These are phyloP conservation scores for Scleropages formosus DNA, from an alignment of 2,797 vertebrate species.

Conservation along the genomic window DNA sequence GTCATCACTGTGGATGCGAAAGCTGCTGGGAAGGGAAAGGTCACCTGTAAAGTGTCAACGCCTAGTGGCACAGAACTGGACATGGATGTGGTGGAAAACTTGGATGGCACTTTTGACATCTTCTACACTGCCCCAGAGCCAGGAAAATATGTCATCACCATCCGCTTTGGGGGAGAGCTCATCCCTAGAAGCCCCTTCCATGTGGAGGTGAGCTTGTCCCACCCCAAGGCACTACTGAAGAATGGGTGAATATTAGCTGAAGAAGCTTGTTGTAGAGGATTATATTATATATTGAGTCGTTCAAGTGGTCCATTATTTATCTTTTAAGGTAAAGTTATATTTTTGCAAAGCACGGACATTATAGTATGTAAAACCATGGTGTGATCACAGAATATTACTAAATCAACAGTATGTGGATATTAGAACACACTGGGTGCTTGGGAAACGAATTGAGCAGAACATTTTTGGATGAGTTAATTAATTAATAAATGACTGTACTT, in stretches of 20 bases:
- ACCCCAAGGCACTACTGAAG: neutral
- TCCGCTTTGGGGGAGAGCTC: slow-evolving; percentile 92
- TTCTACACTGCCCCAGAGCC: slow-evolving; percentile 95
- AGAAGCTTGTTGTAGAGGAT: neutral
- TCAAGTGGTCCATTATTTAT: too few relatives aligned
- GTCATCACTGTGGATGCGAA: slow-evolving; percentile 96
- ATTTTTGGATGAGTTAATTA: too few relatives aligned
- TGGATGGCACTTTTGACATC: slow-evolving; percentile 93
- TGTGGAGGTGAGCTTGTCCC: slow-evolving; percentile 76
- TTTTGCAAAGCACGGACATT: too few relatives aligned
- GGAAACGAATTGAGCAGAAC: too few relatives aligned
- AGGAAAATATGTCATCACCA: slow-evolving; percentile 92
- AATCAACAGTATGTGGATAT: too few relatives aligned
- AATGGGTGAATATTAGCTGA: neutral
- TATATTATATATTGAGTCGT: neutral
- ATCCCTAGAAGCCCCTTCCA: slow-evolving; percentile 97
- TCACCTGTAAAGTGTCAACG: slow-evolving; percentile 91
- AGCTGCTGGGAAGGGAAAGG: slow-evolving; percentile 93
- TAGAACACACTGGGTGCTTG: too few relatives aligned
- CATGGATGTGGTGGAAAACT: slow-evolving; percentile 94
- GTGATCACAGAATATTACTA: too few relatives aligned
- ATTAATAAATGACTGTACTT: too few relatives aligned
- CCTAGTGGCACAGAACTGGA: slow-evolving; percentile 91
- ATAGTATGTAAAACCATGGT: too few relatives aligned
- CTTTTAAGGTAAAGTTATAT: too few relatives aligned